Evolutionary conservation across 1,140 invertebrate species (phyloP).

Genomic region (Halotydeus destructor): DNA sequence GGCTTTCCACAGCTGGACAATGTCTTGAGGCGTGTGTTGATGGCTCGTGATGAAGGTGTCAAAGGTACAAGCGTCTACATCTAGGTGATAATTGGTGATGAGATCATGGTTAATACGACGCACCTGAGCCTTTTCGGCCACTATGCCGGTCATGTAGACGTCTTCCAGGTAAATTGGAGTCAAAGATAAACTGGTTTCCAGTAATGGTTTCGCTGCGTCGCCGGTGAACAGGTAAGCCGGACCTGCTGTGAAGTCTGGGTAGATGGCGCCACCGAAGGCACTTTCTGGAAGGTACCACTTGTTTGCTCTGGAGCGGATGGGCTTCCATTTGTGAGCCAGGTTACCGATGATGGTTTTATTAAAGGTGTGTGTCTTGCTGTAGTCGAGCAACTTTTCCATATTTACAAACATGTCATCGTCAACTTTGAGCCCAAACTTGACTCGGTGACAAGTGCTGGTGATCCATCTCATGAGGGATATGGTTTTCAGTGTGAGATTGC

Average conservation of each 20-base stretch:
- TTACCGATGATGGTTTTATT: slow-evolving; percentile 38
- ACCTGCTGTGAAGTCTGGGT: slow-evolving; percentile 19
- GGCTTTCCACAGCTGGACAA: slow-evolving; percentile 14
- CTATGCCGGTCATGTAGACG: slow-evolving; percentile 52
- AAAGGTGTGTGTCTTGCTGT: slow-evolving; percentile 4
- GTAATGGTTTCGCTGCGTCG: slow-evolving; percentile 42
- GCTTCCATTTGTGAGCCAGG: slow-evolving; percentile 57
- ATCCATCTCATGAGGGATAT: slow-evolving; percentile 26
- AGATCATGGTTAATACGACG: slow-evolving; percentile 8
- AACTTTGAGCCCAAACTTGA: slow-evolving; percentile 50
- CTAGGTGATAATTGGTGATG: slow-evolving; percentile 14
- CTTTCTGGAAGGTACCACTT: slow-evolving; percentile 28
- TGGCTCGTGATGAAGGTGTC: slow-evolving; percentile 9
- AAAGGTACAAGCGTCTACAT: slow-evolving; percentile 9
- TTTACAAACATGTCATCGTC: slow-evolving; percentile 68
- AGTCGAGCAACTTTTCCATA: slow-evolving; percentile 23
- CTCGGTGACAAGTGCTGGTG: slow-evolving; percentile 35
- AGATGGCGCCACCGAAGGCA: slow-evolving; percentile 12
- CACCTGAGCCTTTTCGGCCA: slow-evolving; percentile 13
- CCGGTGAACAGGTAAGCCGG: slow-evolving; percentile 19
- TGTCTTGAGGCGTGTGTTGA: slow-evolving; percentile 8
- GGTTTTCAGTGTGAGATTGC: slow-evolving; percentile 22
- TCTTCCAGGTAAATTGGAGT: slow-evolving; percentile 57
- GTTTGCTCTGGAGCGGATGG: slow-evolving; percentile 42
- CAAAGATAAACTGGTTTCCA: slow-evolving; percentile 40